These are phyloP conservation scores for Zaprionus vittiger DNA, from an alignment of 1,140 invertebrate genomes.

Conservation along the genomic window DNA sequence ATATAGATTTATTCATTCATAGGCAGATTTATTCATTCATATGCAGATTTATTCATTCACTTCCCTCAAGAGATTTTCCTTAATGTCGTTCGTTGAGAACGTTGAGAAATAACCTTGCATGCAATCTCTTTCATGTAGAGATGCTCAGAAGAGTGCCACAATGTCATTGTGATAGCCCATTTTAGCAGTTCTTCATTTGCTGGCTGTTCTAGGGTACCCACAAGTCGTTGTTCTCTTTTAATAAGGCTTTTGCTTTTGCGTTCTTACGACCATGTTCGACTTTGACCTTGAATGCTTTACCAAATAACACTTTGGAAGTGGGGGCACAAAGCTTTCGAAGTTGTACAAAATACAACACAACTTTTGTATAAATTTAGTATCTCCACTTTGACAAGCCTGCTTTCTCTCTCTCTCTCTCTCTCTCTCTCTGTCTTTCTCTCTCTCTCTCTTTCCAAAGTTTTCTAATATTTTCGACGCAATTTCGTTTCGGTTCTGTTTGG, in stretches of 20 bases:
- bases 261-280: slow-evolving; percentile 63
- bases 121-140: too few relatives aligned
- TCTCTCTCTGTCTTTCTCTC: background rate
- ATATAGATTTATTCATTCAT: slow-evolving; percentile 17
- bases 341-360: slow-evolving; percentile 46
- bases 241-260: slow-evolving; percentile 30
- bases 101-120: too few relatives aligned
- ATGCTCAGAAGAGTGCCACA: too few relatives aligned
- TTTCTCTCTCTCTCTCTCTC: background rate
- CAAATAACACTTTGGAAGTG: slow-evolving; percentile 38
- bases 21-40: slow-evolving; percentile 13
- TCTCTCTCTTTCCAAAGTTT: background rate
- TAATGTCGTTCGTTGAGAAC: too few relatives aligned
- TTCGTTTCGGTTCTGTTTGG: slow-evolving; percentile 44
- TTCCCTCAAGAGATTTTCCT: too few relatives aligned
- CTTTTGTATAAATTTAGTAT: slow-evolving; percentile 56
- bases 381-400: background rate
- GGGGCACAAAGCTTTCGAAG: slow-evolving; percentile 21
- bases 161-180: too few relatives aligned
- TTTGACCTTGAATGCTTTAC: slow-evolving; percentile 69
- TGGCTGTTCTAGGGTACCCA: background rate
- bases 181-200: too few relatives aligned
- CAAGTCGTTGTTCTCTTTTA: background rate
- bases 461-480: slow-evolving; percentile 73
- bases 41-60: background rate